Evolutionary conservation across 1,140 invertebrate genomes (phyloP).

Genomic region (Ericerus pela): DNA sequence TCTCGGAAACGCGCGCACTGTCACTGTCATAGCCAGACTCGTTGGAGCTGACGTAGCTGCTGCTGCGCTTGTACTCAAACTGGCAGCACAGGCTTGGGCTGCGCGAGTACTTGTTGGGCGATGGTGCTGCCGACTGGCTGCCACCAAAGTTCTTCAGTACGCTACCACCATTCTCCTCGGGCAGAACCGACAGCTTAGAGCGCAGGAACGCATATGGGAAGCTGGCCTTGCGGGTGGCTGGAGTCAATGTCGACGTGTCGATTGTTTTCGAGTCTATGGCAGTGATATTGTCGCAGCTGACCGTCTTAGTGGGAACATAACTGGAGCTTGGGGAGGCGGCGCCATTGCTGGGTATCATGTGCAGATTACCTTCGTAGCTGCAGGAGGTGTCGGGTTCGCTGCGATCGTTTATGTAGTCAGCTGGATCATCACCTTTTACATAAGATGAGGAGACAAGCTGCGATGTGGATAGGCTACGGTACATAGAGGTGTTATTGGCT

Average conservation of each 20-base stretch:
- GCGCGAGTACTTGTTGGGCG: neutral
- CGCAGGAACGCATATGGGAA: constrained; percentile 65
- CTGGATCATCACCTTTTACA: constrained; percentile 59
- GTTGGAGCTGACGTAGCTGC: constrained; percentile 57
- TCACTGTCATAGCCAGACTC: constrained; percentile 72
- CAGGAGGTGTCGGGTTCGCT: constrained; percentile 33
- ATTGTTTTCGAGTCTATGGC: constrained; percentile 30
- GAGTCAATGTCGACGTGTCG: constrained; percentile 23
- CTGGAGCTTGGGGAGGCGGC: constrained; percentile 26
- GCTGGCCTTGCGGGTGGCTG: constrained; percentile 35
- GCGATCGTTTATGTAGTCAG: constrained; percentile 52
- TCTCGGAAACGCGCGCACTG: constrained; percentile 14
- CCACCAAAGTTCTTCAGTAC: neutral
- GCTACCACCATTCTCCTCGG: constrained; percentile 43
- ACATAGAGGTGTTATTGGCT: constrained; percentile 34
- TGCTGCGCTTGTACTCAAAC: constrained; percentile 13
- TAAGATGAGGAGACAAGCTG: constrained; percentile 50
- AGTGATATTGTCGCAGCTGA: constrained; percentile 46
- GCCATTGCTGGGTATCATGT: constrained; percentile 27
- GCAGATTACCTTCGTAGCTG: constrained; percentile 15
- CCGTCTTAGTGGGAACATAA: constrained; percentile 38
- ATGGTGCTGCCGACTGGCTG: neutral
- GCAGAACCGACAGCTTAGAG: constrained; percentile 54
- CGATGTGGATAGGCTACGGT: constrained; percentile 58
- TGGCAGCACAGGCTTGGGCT: neutral